These are phyloP conservation scores for Idaea aversata DNA, from an alignment of 2,888 invertebrate genomes.

Conservation along the genomic window DNA sequence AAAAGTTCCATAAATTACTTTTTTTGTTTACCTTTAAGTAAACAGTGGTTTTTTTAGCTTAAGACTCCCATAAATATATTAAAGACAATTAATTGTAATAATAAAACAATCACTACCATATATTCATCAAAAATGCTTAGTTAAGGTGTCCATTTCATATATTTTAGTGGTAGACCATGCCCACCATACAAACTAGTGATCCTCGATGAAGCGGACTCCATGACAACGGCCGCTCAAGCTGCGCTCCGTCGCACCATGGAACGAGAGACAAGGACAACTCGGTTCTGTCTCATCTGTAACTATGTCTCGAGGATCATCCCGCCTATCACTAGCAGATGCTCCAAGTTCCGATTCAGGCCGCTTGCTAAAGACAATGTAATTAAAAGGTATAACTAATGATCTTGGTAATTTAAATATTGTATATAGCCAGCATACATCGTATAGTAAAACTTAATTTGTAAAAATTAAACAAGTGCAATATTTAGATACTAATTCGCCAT, in stretches of 20 bases:
- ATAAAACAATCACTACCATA: not conserved
- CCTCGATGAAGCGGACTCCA: conserved; percentile 99
- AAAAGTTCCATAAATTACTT: not conserved
- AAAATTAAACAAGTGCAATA: too few species aligned
- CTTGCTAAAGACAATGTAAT: conserved; percentile 86
- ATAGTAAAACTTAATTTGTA: too few species aligned
- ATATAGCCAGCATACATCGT: too few species aligned
- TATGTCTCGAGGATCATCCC: conserved; percentile 99
- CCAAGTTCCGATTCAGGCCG: conserved; percentile 98
- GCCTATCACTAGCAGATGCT: conserved; percentile 98
- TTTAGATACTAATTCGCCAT: too few species aligned
- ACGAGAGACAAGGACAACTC: conserved; percentile 94
- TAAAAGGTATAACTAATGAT: conserved; percentile 60
- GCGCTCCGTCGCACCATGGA: conserved; percentile 99
- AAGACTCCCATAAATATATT: too few species aligned
- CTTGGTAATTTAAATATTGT: not conserved
- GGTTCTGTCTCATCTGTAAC: conserved; percentile 99
- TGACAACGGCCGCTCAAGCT: conserved; percentile 98
- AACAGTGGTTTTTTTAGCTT: too few species aligned
- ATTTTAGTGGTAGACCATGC: conserved; percentile 88
- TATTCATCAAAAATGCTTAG: not conserved
- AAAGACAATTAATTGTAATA: not conserved
- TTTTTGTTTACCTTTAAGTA: not conserved
- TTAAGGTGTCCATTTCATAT: not conserved
- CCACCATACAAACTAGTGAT: conserved; percentile 98